A percentile compares a stretch with the other conserved stretches of the same genome.
These are phyloP conservation scores for Chironomus tentans DNA, from an alignment of 2,888 invertebrate species.

Conservation along the genomic window DNA sequence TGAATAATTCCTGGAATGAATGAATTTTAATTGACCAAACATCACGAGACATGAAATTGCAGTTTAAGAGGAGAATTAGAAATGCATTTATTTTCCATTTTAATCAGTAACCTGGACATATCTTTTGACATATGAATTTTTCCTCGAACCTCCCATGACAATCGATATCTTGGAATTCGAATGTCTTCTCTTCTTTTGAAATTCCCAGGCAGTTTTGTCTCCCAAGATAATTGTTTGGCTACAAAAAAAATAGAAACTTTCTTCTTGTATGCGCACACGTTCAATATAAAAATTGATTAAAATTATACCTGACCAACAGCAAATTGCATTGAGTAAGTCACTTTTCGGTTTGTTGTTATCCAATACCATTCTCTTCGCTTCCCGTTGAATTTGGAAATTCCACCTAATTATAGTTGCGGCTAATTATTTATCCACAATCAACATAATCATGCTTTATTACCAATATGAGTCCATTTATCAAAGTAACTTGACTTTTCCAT, in stretches of 20 bases:
- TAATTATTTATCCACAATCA: neutral
- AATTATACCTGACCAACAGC: slow-evolving; percentile 11
- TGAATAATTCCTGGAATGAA: neutral
- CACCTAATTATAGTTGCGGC: neutral
- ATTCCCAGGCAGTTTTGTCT: slow-evolving; percentile 17
- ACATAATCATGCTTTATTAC: neutral
- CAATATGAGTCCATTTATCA: slow-evolving; percentile 19
- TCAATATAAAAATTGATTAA: neutral
- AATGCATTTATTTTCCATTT: neutral
- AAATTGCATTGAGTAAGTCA: slow-evolving; percentile 2
- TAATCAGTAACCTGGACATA: neutral
- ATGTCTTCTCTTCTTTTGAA: slow-evolving; percentile 16
- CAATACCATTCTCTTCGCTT: slow-evolving; percentile 22
- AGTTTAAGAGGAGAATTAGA: neutral
- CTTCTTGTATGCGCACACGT: no score
- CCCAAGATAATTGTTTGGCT: slow-evolving; percentile 19
- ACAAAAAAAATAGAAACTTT: neutral
- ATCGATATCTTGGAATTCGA: slow-evolving; percentile 22
- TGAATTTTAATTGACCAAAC: neutral
- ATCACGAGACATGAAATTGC: neutral
- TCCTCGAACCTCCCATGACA: slow-evolving; percentile 21
- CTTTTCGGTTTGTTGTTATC: neutral
- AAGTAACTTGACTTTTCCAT: neutral
- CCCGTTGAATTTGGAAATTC: slow-evolving; percentile 4
- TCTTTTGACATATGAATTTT: slow-evolving; percentile 24